Evolutionary conservation across 1,140 invertebrate genomes (phyloP).

Genomic region (Papilio polytes): DNA sequence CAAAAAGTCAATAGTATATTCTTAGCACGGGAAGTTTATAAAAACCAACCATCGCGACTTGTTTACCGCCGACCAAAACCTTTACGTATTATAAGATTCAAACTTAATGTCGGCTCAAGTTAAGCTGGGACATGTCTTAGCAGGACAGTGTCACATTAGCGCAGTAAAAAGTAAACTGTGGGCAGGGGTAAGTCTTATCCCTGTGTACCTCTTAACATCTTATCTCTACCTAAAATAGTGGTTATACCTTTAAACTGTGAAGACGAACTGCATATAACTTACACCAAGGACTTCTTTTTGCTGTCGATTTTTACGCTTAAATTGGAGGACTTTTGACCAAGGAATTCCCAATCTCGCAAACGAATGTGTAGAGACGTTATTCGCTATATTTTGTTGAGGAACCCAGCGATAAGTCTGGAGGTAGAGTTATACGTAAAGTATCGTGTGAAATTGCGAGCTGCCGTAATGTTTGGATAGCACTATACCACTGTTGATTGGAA

Average conservation of each 20-base stretch:
- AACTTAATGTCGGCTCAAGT: background rate
- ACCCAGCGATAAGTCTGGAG: no score
- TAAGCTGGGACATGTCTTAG: background rate
- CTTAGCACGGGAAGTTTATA: constrained; percentile 45
- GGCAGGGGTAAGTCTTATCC: no score
- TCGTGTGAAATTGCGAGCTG: background rate
- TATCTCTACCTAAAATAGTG: no score
- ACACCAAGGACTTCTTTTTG: no score
- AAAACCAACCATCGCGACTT: constrained; percentile 62
- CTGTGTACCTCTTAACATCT: no score
- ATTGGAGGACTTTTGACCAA: no score
- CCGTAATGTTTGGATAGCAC: background rate
- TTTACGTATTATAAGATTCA: constrained; percentile 51
- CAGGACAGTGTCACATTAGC: background rate
- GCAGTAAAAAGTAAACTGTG: background rate
- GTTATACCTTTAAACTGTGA: no score
- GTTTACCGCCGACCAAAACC: constrained; percentile 64
- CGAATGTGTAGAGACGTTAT: no score
- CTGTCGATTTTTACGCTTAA: no score
- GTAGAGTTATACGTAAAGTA: background rate
- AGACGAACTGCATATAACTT: no score
- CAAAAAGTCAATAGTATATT: background rate
- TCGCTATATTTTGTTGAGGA: no score
- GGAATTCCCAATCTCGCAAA: no score
- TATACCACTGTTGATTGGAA: constrained; percentile 78